These are phyloP conservation scores for Sarcophaga subvicina DNA, from an alignment of 2,888 invertebrate genomes.

Conservation along the genomic window DNA sequence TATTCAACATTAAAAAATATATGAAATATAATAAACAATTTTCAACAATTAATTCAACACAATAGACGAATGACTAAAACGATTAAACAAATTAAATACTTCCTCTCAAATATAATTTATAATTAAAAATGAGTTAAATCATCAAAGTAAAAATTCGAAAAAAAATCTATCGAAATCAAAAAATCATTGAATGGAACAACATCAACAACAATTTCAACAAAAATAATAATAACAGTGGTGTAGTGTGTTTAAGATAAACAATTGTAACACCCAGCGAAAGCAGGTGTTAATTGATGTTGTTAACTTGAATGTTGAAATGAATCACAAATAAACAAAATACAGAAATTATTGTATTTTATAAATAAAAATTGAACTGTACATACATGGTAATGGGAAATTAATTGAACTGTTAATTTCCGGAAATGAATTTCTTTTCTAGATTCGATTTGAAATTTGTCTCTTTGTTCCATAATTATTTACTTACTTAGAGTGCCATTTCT, in stretches of 20 bases:
- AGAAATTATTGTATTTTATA: no score
- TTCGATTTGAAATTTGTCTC: no score
- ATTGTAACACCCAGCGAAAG: not conserved
- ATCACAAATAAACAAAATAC: no score
- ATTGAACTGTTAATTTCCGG: no score
- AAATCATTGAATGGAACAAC: conserved; percentile 56
- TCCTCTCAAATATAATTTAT: conserved; percentile 31
- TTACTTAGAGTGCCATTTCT: no score
- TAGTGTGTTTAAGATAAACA: not conserved
- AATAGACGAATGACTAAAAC: conserved; percentile 6
- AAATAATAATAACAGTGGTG: not conserved
- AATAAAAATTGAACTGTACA: no score
- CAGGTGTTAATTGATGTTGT: conserved; percentile 56
- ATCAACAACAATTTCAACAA: conserved; percentile 26
- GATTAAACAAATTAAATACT: conserved; percentile 51
- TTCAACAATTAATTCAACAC: not conserved
- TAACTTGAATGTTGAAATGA: not conserved
- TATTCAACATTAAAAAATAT: not conserved
- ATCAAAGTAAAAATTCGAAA: no score
- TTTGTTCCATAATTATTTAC: no score
- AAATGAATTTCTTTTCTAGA: no score
- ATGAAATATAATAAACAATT: not conserved
- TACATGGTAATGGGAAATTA: not conserved
- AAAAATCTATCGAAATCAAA: conserved; percentile 18
- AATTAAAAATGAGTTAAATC: not conserved